phyloP scores from a whole-genome alignment of 2,797 vertebrate species.

The Muscicapa striata region DNA sequence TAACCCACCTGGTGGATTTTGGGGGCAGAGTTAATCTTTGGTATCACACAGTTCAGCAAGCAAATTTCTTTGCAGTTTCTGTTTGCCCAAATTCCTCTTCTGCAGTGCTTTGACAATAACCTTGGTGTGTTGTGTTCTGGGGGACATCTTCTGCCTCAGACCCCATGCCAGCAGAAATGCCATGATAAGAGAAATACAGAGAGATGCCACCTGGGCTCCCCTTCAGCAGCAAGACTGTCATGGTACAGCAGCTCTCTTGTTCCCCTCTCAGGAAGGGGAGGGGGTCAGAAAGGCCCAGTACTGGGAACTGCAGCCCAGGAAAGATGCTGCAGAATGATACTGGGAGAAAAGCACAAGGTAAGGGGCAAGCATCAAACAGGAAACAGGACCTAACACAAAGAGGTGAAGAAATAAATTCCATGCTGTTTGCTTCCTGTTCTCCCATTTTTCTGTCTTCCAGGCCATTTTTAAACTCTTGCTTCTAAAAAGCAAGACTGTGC shows the following conservation, averaged over 20 bases:
- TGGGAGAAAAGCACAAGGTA: background rate
- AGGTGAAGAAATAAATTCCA: background rate
- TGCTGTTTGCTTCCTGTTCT: background rate
- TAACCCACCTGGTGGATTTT: background rate
- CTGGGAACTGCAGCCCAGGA: background rate
- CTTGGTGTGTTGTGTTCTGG: rapidly evolving
- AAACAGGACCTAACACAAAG: background rate
- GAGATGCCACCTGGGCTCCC: background rate
- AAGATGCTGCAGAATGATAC: background rate
- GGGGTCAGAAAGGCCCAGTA: background rate
- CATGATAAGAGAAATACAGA: background rate
- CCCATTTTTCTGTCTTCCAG: background rate
- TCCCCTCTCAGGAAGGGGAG: background rate
- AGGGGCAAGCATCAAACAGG: background rate
- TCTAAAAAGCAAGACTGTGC: background rate
- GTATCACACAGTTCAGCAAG: background rate
- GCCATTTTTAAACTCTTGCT: background rate
- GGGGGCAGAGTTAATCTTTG: background rate
- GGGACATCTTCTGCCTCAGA: background rate
- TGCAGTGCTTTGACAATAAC: background rate
- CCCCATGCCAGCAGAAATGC: background rate
- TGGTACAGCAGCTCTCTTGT: background rate
- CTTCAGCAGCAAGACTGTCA: background rate
- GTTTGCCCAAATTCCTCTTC: background rate
- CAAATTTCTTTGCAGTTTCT: background rate